phyloP scores from a whole-genome alignment of 2,113 vertebrate species.

The Hippotragus niger region DNA sequence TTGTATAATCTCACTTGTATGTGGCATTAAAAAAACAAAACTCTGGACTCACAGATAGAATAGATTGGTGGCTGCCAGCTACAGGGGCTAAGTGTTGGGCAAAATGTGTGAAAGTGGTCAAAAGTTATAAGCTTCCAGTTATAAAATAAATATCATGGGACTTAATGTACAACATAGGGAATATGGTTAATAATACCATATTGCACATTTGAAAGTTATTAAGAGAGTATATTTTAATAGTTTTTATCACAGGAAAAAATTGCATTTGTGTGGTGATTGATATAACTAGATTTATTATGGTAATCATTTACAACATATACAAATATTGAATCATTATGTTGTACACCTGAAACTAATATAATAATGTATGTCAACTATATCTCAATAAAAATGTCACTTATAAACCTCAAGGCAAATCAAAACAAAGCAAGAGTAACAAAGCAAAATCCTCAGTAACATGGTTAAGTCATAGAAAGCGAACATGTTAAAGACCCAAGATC shows the following conservation, averaged over 20 bases:
- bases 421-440: background rate
- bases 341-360: background rate
- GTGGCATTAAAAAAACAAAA: background rate
- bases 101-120: background rate
- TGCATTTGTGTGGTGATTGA: background rate
- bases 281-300: background rate
- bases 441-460: background rate
- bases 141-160: background rate
- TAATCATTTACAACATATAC: background rate
- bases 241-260: background rate
- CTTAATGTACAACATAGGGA: background rate
- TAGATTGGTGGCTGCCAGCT: background rate
- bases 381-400: background rate
- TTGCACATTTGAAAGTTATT: background rate
- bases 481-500: background rate
- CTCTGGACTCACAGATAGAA: background rate
- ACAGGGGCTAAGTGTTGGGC: background rate
- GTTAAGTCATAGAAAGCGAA: background rate
- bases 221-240: background rate
- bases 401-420: background rate
- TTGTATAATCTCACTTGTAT: background rate
- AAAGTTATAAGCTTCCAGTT: background rate
- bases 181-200: background rate
- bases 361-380: background rate
- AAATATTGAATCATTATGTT: background rate